These are phyloP conservation scores for Hippocampus comes DNA, from an alignment of 2,113 vertebrate genomes.

Conservation along the genomic window DNA sequence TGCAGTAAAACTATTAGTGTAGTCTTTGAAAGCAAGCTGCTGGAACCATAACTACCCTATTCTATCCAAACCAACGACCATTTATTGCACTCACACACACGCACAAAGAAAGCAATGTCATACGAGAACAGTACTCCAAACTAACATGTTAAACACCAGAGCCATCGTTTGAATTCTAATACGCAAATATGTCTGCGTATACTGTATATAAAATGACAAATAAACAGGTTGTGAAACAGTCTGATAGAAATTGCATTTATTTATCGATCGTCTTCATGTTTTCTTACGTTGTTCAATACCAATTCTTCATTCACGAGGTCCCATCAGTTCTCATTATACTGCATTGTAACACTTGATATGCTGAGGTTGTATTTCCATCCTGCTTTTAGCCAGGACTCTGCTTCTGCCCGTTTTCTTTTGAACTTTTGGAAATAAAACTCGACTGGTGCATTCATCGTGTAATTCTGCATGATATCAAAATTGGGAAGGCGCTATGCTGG, in stretches of 20 bases:
- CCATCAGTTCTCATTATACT: not conserved
- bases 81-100: conserved; percentile 18
- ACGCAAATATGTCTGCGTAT: not conserved
- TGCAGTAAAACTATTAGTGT: conserved; percentile 47
- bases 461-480: conserved; percentile 27
- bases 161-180: conserved; percentile 13
- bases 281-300: conserved; percentile 1
- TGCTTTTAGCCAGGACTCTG: conserved; percentile 3
- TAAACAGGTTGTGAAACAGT: conserved; percentile 41
- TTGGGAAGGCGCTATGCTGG: not conserved
- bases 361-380: conserved; percentile 8
- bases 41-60: conserved; percentile 43
- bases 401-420: conserved; percentile 20
- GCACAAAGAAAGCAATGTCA: conserved; percentile 1
- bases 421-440: conserved; percentile 35
- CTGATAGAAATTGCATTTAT: conserved; percentile 40
- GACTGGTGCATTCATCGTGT: conserved; percentile 16
- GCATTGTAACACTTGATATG: not conserved
- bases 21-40: conserved; percentile 39
- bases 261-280: conserved; percentile 27
- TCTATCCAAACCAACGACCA: conserved; percentile 28
- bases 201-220: not conserved
- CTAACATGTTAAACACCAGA: conserved; percentile 33
- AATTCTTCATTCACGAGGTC: conserved; percentile 2
- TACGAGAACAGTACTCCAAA: conserved; percentile 15